Evolutionary conservation across 1,140 invertebrate genomes (phyloP).

Genomic region (Portunus trituberculatus): DNA sequence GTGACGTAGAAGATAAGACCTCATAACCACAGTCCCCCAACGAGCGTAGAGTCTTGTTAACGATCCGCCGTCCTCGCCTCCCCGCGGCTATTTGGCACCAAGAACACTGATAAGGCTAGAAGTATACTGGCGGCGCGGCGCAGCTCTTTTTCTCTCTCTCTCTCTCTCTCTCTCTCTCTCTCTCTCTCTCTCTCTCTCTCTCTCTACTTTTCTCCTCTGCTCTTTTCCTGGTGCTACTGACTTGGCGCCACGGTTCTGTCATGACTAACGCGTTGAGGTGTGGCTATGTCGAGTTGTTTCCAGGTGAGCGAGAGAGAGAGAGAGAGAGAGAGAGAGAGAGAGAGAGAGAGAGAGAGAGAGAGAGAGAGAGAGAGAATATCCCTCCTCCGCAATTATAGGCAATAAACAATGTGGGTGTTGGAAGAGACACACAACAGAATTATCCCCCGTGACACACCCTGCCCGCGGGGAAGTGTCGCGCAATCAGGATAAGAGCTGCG

Average conservation of each 20-base stretch:
- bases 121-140: neutral
- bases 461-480: neutral
- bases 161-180: too few relatives aligned
- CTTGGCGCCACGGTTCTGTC: too few relatives aligned
- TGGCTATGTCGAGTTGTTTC: too few relatives aligned
- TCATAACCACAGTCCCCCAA: neutral
- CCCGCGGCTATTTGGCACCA: conserved; percentile 1
- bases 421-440: neutral
- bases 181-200: too few relatives aligned
- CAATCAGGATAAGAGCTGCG: neutral
- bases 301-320: too few relatives aligned
- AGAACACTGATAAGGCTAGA: neutral
- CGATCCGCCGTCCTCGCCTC: neutral
- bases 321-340: too few relatives aligned
- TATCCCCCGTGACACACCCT: neutral
- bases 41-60: conserved; percentile 6
- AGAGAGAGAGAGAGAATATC: too few relatives aligned
- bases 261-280: too few relatives aligned
- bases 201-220: too few relatives aligned
- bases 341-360: too few relatives aligned
- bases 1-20: neutral
- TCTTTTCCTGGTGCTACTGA: too few relatives aligned
- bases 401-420: neutral
- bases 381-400: neutral
- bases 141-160: neutral